A percentile compares a stretch with the other conserved stretches of the same genome.
Evolutionary conservation across 2,888 invertebrate species (phyloP).

Genomic region (Gerris lacustris): DNA sequence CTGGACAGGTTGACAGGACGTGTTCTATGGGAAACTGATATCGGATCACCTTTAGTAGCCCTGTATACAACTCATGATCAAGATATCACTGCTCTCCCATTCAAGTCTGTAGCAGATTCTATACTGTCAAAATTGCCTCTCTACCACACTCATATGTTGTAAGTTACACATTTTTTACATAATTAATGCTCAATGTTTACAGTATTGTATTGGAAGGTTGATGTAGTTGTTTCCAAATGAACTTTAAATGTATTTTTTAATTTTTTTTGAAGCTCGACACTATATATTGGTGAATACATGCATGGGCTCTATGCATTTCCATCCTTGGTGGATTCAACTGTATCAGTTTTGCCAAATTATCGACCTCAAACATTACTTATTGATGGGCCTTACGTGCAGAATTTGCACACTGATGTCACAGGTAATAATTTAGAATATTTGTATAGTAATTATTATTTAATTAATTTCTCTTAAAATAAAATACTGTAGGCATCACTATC

Average conservation of each 20-base stretch:
- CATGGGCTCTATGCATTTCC: conserved; percentile 85
- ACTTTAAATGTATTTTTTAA: not conserved
- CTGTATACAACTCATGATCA: conserved; percentile 66
- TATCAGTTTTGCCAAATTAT: conserved; percentile 17
- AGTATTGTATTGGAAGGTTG: not conserved
- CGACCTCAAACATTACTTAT: conserved; percentile 55
- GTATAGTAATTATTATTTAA: too few relatives aligned
- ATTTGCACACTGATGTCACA: not conserved
- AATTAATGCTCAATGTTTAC: not conserved
- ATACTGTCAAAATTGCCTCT: conserved; percentile 53
- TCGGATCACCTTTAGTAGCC: conserved; percentile 81
- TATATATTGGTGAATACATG: conserved; percentile 81
- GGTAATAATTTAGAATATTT: not conserved
- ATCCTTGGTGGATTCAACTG: conserved; percentile 70
- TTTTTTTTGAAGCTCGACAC: conserved; percentile 56
- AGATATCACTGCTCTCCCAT: conserved; percentile 70
- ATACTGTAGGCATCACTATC: too few relatives aligned
- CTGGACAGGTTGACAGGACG: conserved; percentile 68
- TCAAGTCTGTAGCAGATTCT: conserved; percentile 77
- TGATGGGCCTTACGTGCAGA: conserved; percentile 50
- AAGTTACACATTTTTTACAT: conserved; percentile 10
- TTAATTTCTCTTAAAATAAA: too few relatives aligned
- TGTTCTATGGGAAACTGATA: conserved; percentile 74
- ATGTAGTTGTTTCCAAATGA: too few relatives aligned
- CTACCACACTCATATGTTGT: conserved; percentile 32